Evolutionary conservation across 2,113 vertebrate species (phyloP).

Genomic region (Archocentrus centrarchus): DNA sequence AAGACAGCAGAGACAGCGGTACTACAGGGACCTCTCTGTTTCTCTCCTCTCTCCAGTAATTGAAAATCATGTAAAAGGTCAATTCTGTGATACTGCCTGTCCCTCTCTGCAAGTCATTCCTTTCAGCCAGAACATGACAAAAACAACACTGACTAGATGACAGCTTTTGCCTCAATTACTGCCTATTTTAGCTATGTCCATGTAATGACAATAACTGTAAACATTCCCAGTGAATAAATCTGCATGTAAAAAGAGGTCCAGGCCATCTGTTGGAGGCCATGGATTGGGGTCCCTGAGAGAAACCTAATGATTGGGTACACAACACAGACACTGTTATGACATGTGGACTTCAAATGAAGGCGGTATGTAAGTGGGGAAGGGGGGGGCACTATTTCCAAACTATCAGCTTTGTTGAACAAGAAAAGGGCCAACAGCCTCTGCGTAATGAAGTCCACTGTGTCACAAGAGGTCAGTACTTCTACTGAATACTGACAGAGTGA

Average conservation of each 20-base stretch:
- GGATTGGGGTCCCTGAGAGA: constrained; percentile 53
- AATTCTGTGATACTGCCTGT: constrained; percentile 68
- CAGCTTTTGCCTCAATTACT: constrained; percentile 65
- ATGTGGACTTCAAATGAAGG: constrained; percentile 58
- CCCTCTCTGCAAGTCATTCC: constrained; percentile 62
- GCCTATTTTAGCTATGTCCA: constrained; percentile 55
- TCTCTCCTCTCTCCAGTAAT: constrained; percentile 70
- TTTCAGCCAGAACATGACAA: constrained; percentile 69
- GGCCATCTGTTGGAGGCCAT: constrained; percentile 71
- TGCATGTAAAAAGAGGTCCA: constrained; percentile 58
- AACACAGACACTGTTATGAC: constrained; percentile 71
- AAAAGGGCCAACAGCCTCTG: neutral
- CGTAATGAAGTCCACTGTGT: neutral
- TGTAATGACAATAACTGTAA: constrained; percentile 69
- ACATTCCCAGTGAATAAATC: constrained; percentile 68
- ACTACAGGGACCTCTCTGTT: constrained; percentile 74
- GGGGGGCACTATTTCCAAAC: constrained; percentile 47
- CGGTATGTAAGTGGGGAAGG: neutral
- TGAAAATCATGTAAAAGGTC: constrained; percentile 82
- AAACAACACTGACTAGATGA: constrained; percentile 66
- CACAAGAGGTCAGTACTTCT: constrained; percentile 43
- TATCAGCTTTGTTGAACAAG: constrained; percentile 41
- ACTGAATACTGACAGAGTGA: constrained; percentile 54
- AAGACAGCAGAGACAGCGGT: constrained; percentile 70
- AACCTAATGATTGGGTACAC: constrained; percentile 68